These are phyloP conservation scores for Trichopria drosophilae DNA, from an alignment of 2,888 invertebrate genomes.

Conservation along the genomic window DNA sequence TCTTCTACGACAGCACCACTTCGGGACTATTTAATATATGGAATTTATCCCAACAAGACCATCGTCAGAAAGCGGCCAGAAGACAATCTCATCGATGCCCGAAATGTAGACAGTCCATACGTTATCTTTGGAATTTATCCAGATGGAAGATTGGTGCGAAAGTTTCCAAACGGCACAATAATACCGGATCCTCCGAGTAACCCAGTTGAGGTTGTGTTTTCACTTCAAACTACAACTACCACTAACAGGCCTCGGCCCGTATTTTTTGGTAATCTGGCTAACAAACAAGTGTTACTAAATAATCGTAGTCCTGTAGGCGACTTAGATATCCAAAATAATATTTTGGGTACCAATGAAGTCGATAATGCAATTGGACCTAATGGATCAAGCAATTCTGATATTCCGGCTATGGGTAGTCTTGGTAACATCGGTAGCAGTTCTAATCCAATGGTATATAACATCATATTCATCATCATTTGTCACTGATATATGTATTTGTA, in stretches of 20 bases:
- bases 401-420: slow-evolving; percentile 46
- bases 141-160: slow-evolving; percentile 77
- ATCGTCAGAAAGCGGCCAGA: slow-evolving; percentile 76
- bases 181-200: slow-evolving; percentile 66
- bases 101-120: slow-evolving; percentile 72
- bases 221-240: slow-evolving; percentile 54
- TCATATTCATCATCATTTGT: slow-evolving; percentile 40
- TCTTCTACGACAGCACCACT: slow-evolving; percentile 58
- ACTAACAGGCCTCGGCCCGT: slow-evolving; percentile 51
- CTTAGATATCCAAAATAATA: slow-evolving; percentile 44
- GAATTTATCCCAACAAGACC: slow-evolving; percentile 77
- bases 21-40: slow-evolving; percentile 74
- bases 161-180: slow-evolving; percentile 78
- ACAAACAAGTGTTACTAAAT: slow-evolving; percentile 43
- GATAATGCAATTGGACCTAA: slow-evolving; percentile 50
- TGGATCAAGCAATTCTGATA: slow-evolving; percentile 46
- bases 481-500: slow-evolving; percentile 8
- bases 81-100: slow-evolving; percentile 67
- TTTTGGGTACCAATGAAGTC: slow-evolving; percentile 46
- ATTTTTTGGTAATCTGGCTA: slow-evolving; percentile 47
- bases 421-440: slow-evolving; percentile 44
- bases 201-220: slow-evolving; percentile 56
- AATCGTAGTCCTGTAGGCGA: slow-evolving; percentile 46
- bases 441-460: slow-evolving; percentile 53
- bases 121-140: slow-evolving; percentile 77